A percentile compares a stretch with the other conserved stretches of the same genome.
Evolutionary conservation across 2,888 invertebrate species (phyloP).

Genomic region (Tricholauxania praeusta): DNA sequence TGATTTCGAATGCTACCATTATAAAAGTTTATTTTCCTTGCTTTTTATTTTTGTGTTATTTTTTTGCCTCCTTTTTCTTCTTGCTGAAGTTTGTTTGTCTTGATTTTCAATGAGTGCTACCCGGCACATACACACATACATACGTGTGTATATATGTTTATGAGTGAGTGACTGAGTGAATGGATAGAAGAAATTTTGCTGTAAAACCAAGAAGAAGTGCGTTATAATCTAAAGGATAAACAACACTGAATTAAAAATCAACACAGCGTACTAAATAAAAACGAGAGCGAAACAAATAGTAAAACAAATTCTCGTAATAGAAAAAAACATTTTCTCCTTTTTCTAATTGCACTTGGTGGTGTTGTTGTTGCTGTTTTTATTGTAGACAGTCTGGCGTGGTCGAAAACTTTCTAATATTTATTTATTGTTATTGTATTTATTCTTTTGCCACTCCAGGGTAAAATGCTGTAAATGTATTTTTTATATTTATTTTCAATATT

Average conservation of each 20-base stretch:
- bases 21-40: no score
- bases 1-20: no score
- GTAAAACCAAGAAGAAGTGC: not conserved
- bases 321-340: not conserved
- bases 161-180: not conserved
- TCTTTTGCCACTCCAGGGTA: no score
- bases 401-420: no score
- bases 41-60: no score
- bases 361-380: not conserved
- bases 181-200: no score
- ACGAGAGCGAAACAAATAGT: not conserved
- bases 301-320: not conserved
- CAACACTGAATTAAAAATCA: conserved; percentile 25
- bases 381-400: no score
- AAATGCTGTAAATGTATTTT: no score
- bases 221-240: conserved; percentile 18
- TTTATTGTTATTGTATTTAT: no score
- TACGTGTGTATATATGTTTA: not conserved
- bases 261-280: not conserved
- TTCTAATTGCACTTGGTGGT: not conserved
- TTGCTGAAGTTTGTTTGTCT: conserved; percentile 28
- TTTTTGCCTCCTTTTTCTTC: no score
- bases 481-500: no score
- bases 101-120: conserved; percentile 21
- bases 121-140: not conserved